Conservation (phyloP, 2,888 invertebrate genomes). For the Rhingia rostrata region DNA sequence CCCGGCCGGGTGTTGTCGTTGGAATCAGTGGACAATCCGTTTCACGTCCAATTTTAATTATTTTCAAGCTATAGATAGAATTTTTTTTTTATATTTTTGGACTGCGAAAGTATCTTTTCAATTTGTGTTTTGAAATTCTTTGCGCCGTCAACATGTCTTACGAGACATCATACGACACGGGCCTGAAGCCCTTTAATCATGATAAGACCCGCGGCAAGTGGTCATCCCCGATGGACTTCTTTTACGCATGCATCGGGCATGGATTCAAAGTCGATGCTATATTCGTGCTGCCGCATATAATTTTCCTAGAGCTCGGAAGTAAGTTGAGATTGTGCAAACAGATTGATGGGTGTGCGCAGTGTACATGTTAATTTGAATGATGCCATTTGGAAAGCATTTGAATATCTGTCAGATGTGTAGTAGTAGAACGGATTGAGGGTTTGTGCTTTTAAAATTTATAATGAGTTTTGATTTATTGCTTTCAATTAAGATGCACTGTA, state of each 20-base stretch:
- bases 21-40: not conserved
- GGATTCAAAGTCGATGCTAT: constrained; percentile 92
- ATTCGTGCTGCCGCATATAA: constrained; percentile 86
- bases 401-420: not conserved
- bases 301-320: constrained; percentile 78
- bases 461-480: not conserved
- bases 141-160: constrained; percentile 30
- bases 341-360: not conserved
- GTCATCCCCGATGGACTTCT: constrained; percentile 89
- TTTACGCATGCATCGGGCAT: constrained; percentile 90
- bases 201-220: constrained; percentile 86
- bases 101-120: not conserved
- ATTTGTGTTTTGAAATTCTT: not conserved
- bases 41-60: not conserved
- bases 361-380: not conserved
- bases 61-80: not conserved
- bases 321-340: constrained; percentile 72
- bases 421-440: not conserved
- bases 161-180: constrained; percentile 79
- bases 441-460: not conserved
- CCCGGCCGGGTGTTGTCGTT: not conserved
- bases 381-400: not conserved
- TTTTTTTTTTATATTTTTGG: not conserved
- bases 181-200: constrained; percentile 80
- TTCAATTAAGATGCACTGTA: not conserved